These are phyloP conservation scores for Autographa gamma DNA, from an alignment of 2,888 invertebrate species.

Conservation along the genomic window DNA sequence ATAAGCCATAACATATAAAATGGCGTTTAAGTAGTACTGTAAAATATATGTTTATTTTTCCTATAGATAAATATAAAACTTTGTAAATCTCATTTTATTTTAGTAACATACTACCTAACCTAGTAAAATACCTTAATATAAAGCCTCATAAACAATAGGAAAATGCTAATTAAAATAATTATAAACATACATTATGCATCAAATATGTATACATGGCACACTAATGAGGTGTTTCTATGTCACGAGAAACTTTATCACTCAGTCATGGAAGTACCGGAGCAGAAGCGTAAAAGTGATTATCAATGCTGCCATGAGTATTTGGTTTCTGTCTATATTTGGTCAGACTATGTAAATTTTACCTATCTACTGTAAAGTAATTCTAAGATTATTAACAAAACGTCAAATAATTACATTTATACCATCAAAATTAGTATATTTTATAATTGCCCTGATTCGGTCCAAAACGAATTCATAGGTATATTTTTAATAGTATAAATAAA, in stretches of 20 bases:
- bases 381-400: no score
- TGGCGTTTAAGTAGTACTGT: neutral
- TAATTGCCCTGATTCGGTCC: no score
- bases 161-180: neutral
- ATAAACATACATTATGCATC: neutral
- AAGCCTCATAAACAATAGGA: neutral
- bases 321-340: slow-evolving; percentile 1
- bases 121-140: neutral
- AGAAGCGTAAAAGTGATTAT: neutral
- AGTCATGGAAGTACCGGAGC: neutral
- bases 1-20: neutral
- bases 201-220: neutral
- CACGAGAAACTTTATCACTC: neutral
- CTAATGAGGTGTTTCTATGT: neutral
- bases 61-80: neutral
- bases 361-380: neutral
- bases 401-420: no score
- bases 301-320: neutral
- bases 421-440: no score
- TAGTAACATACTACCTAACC: neutral
- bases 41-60: neutral
- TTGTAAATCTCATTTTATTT: slow-evolving; percentile 1
- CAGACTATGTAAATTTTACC: neutral
- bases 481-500: no score
- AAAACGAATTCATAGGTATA: no score